Percentiles rank a stretch among this genome's conserved stretches.
These are phyloP conservation scores for Hippocampus kuda DNA, from an alignment of 2,797 vertebrate species.

Conservation along the genomic window DNA sequence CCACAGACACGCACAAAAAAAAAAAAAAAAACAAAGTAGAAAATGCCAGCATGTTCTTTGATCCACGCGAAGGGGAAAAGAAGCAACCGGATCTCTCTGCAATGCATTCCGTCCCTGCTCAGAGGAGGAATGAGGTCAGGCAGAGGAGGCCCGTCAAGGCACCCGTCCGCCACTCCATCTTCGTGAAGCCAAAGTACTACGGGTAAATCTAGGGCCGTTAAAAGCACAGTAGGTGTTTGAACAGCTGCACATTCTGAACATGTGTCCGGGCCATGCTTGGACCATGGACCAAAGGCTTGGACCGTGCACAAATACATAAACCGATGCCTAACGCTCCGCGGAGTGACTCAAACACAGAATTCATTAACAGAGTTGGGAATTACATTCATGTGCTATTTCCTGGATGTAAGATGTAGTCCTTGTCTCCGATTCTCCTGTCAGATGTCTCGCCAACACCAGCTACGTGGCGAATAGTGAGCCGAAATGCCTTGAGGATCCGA, in stretches of 20 bases:
- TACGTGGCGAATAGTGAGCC: slow-evolving; percentile 49
- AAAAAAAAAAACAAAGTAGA: slow-evolving; percentile 29
- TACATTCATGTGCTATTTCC: slow-evolving; percentile 39
- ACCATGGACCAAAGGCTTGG: background rate
- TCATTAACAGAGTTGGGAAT: slow-evolving; percentile 44
- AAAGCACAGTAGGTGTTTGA: slow-evolving; percentile 39
- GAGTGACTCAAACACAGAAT: slow-evolving; percentile 9
- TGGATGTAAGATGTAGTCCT: slow-evolving; percentile 42
- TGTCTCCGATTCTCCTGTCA: slow-evolving; percentile 39
- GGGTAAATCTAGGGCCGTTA: slow-evolving; percentile 34
- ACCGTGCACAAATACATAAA: slow-evolving; percentile 21
- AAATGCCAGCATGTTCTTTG: slow-evolving; percentile 53
- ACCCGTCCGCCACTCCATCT: slow-evolving; percentile 33
- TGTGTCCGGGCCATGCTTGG: slow-evolving; percentile 13
- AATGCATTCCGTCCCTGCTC: slow-evolving; percentile 37
- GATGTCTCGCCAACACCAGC: slow-evolving; percentile 44
- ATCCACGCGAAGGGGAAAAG: slow-evolving; percentile 50
- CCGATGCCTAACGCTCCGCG: slow-evolving; percentile 17
- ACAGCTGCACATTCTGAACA: slow-evolving; percentile 46
- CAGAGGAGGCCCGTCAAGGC: slow-evolving; percentile 38
- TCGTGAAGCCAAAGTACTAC: slow-evolving; percentile 23
- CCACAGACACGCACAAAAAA: slow-evolving; percentile 11
- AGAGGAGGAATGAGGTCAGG: slow-evolving; percentile 45
- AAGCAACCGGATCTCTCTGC: slow-evolving; percentile 50
- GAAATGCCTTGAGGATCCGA: slow-evolving; percentile 47